Conservation (phyloP, 1,140 invertebrate genomes). For the Bombus ignitus region DNA sequence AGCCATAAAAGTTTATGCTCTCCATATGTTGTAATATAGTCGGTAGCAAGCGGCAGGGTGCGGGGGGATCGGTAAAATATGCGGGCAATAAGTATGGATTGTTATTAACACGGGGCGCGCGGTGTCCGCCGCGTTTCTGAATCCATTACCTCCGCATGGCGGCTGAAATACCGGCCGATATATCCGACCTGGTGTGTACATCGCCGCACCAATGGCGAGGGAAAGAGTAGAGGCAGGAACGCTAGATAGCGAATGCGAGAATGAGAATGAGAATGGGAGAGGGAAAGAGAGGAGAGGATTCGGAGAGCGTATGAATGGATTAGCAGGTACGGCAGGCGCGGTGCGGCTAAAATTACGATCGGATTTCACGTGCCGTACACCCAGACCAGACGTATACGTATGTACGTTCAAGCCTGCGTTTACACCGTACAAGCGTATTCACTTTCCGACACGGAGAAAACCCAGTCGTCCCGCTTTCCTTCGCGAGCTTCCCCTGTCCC, state of each 20-base stretch:
- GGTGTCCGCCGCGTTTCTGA: constrained; percentile 82
- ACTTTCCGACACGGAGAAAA: constrained; percentile 7
- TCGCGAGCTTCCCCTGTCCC: background rate
- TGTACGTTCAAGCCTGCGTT: constrained; percentile 48
- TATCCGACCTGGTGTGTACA: constrained; percentile 81
- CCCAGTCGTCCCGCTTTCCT: background rate
- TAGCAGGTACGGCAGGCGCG: constrained; percentile 75
- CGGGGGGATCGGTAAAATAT: constrained; percentile 83
- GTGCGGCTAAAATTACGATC: constrained; percentile 79
- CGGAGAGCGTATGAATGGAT: constrained; percentile 78
- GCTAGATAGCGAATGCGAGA: constrained; percentile 46
- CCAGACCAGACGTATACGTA: constrained; percentile 59
- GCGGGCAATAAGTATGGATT: constrained; percentile 84
- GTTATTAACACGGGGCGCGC: constrained; percentile 83
- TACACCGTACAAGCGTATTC: constrained; percentile 22
- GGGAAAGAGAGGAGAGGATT: constrained; percentile 54
- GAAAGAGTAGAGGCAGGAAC: constrained; percentile 54
- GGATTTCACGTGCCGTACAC: constrained; percentile 76
- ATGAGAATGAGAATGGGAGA: constrained; percentile 57
- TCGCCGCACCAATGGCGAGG: constrained; percentile 68
- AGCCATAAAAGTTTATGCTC: constrained; percentile 84
- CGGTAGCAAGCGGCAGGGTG: constrained; percentile 78
- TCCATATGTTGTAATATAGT: constrained; percentile 84
- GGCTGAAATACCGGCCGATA: constrained; percentile 83
- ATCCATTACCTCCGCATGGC: constrained; percentile 83